These are phyloP conservation scores for Columba livia DNA, from an alignment of 2,113 vertebrate genomes.

Conservation along the genomic window DNA sequence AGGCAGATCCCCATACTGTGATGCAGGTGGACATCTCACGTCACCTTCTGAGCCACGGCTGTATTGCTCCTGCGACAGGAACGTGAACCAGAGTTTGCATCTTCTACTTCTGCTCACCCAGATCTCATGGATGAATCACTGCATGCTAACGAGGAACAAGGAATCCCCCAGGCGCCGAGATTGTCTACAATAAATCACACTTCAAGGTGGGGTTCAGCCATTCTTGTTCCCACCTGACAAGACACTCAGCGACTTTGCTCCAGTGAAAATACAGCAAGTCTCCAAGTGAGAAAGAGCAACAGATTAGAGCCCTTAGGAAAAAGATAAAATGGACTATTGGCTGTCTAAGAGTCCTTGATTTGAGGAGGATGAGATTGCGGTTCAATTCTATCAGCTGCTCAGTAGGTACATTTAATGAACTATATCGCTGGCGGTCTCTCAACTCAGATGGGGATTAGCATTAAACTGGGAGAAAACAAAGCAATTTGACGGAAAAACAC, in stretches of 20 bases:
- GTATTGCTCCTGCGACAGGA: not conserved
- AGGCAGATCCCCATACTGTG: not conserved
- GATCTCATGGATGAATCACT: not conserved
- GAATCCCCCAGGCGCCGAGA: not conserved
- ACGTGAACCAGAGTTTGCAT: not conserved
- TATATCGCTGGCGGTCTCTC: not conserved
- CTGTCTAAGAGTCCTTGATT: constrained; percentile 28
- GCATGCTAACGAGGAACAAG: not conserved
- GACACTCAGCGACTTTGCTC: not conserved
- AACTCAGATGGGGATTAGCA: not conserved
- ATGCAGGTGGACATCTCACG: not conserved
- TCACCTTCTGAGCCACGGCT: not conserved
- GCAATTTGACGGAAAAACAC: not conserved
- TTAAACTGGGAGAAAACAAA: constrained; percentile 1
- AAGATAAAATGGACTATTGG: constrained; percentile 7
- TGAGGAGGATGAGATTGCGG: not conserved
- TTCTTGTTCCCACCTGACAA: not conserved
- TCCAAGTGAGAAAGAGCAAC: not conserved
- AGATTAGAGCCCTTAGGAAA: not conserved
- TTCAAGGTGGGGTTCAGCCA: not conserved
- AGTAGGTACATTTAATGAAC: constrained; percentile 16
- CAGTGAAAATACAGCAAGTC: not conserved
- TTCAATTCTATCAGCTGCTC: constrained; percentile 53
- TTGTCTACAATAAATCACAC: not conserved
- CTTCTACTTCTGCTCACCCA: not conserved